Evolutionary conservation across 2,113 vertebrate species (phyloP).

Genomic region (Zosterops borbonicus): DNA sequence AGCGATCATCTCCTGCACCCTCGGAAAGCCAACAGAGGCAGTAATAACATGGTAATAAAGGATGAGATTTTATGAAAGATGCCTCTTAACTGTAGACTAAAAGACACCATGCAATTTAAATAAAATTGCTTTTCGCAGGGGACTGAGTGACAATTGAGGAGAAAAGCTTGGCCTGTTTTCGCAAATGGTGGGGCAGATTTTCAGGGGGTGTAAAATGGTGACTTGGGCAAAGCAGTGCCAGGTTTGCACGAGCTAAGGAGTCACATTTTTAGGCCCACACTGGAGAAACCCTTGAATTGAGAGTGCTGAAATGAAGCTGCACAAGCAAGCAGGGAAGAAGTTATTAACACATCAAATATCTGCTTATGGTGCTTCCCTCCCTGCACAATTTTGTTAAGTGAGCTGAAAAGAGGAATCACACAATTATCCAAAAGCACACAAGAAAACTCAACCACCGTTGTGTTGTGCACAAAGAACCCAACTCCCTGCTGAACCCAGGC

Average conservation of each 20-base stretch:
- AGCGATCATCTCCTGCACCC: constrained; percentile 25
- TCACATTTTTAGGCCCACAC: background rate
- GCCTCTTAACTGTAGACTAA: constrained; percentile 45
- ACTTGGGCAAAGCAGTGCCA: background rate
- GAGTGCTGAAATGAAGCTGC: background rate
- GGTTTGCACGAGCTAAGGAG: background rate
- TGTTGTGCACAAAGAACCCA: background rate
- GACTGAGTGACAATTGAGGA: background rate
- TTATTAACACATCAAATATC: background rate
- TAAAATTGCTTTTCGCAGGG: constrained; percentile 36
- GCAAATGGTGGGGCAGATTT: background rate
- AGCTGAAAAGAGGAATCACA: background rate
- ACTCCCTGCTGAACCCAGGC: background rate
- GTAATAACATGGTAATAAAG: constrained; percentile 42
- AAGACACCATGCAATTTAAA: constrained; percentile 48
- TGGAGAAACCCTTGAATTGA: background rate
- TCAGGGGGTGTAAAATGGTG: background rate
- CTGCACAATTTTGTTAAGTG: background rate
- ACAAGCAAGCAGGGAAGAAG: background rate
- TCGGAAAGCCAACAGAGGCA: background rate
- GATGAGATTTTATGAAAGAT: constrained; percentile 33
- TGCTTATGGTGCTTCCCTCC: background rate
- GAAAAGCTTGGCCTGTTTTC: background rate
- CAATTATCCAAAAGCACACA: background rate
- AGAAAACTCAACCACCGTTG: background rate